phyloP scores from a whole-genome alignment of 2,888 invertebrate species.

The Antheraea yamamai region DNA sequence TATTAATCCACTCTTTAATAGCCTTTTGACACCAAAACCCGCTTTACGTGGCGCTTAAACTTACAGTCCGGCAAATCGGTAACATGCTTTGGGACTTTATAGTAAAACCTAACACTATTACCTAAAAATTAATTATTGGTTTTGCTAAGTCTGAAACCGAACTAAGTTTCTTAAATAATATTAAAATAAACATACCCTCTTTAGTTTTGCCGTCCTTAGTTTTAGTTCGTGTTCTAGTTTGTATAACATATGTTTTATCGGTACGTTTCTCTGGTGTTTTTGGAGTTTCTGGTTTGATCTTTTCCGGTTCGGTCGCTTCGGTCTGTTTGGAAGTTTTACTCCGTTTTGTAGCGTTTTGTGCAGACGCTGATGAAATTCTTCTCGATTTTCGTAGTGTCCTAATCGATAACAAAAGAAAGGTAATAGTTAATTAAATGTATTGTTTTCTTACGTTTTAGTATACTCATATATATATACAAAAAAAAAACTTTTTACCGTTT shows the following conservation, averaged over 20 bases:
- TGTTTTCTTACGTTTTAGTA: not conserved
- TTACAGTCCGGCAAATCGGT: no score
- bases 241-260: not conserved
- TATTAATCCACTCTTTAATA: no score
- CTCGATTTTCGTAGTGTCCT: not conserved
- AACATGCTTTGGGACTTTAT: no score
- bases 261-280: not conserved
- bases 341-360: not conserved
- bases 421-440: not conserved
- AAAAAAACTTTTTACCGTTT: no score
- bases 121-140: no score
- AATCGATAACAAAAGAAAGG: not conserved
- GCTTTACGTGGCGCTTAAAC: no score
- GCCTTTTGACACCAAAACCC: no score
- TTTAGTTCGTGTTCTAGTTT: slow-evolving; percentile 8
- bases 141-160: no score
- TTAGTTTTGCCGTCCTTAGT: not conserved
- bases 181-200: not conserved
- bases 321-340: not conserved
- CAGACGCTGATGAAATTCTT: not conserved
- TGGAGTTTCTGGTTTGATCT: not conserved
- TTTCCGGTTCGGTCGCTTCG: not conserved
- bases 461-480: not conserved
- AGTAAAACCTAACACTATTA: no score
- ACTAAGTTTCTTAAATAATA: no score